Base-by-base conservation (phyloP, 30 jellyfish, hydroid and myxozoan genomes). In the Chrysaora quinquecirrha region DNA sequence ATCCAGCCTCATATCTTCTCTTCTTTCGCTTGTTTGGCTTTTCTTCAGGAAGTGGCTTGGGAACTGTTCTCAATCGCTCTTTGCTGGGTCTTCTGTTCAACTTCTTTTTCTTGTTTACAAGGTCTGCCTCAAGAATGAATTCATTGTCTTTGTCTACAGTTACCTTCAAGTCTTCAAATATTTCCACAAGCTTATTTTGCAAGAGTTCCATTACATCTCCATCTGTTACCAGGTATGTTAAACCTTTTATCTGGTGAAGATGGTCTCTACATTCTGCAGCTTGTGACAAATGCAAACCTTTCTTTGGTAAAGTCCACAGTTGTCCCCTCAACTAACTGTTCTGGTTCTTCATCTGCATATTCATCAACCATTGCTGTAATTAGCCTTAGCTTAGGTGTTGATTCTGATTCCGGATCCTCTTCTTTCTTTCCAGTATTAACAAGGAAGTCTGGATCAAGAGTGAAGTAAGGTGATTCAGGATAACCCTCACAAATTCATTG, bases 231-330 rank as follows among this genome's bases (percentile, higher is more conserved):
- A 38, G 14, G 14, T 38, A 38, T 14, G 54, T 38, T 14, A 38
- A 38, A 14, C 54, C 14, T 38, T 34, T 64, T 22, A 64, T 64
- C 50, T 64, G 76, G 20, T 64, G 76, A 14, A 64, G 76, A 30
- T 14, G n/a, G 29, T 64, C 76, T 64, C 76, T 18, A 29, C 76
- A 64, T 49, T 64, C 29, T 1, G 76, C 52, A 16, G 76, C 76
- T 64, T n/a, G 24, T 11, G 76, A 24, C 52, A 64, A 34, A 29
- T 64, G 76, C n/a, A 10, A 7, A 12, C 76, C 76, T 29, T 29
- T 1, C 52, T 24, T 64, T 30, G 22, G 54, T 20, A 30, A 30
- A 6, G 76, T 49, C 29, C 24, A 64, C 52, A 19, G 28, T 1
- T 11, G 10, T 22, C 6, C 20, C n/a, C 10, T 34, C 52, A 16